Evolutionary conservation across 2,113 vertebrate genomes (phyloP).

Genomic region (Copsychus sechellarum): DNA sequence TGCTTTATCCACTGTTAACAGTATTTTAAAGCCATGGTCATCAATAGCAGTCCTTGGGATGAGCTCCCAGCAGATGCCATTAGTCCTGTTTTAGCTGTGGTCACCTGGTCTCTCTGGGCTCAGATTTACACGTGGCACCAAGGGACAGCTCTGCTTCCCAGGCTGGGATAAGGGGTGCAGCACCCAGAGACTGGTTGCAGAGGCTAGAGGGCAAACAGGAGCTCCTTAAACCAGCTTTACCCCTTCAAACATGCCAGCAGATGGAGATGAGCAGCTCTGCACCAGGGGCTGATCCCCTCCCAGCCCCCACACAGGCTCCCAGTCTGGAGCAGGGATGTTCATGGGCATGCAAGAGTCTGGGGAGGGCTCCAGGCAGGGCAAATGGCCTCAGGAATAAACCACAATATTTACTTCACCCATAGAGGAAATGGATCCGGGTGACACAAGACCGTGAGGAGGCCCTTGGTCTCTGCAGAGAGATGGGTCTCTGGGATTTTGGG

Average conservation of each 20-base stretch:
- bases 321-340: fast-evolving
- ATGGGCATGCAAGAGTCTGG: fast-evolving
- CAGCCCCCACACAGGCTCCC: background rate
- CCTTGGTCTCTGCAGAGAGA: background rate
- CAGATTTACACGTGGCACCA: fast-evolving
- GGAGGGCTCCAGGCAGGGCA: background rate
- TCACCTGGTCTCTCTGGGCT: background rate
- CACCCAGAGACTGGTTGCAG: background rate
- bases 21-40: conserved; percentile 32
- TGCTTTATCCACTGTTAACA: conserved; percentile 14
- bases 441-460: fast-evolving
- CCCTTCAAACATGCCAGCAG: background rate
- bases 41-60: background rate
- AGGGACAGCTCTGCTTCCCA: background rate
- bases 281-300: background rate
- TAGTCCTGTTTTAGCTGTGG: background rate
- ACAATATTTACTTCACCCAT: background rate
- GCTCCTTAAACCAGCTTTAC: background rate
- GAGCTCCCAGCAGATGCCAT: conserved; percentile 22
- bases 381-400: background rate
- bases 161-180: background rate
- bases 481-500: background rate
- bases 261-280: background rate
- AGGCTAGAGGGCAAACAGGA: background rate
- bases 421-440: background rate